phyloP scores from a whole-genome alignment of 2,113 vertebrate genomes.

The Empidonax traillii region DNA sequence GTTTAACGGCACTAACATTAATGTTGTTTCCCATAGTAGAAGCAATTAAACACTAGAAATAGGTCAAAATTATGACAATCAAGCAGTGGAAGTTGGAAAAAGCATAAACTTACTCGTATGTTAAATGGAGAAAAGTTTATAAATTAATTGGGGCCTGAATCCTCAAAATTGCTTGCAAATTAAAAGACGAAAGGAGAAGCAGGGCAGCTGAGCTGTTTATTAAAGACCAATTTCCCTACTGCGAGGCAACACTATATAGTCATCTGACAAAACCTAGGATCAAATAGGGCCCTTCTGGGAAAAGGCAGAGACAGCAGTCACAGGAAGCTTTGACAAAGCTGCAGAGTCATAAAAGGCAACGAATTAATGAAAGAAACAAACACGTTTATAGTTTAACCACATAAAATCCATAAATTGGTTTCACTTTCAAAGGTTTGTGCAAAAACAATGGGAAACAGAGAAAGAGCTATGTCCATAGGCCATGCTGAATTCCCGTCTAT shows the following conservation, averaged over 20 bases:
- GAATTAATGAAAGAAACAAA: not conserved
- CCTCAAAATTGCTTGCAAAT: conserved; percentile 7
- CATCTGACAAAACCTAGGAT: not conserved
- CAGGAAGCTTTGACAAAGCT: not conserved
- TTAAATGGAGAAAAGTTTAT: not conserved
- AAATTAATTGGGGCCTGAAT: not conserved
- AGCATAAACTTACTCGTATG: not conserved
- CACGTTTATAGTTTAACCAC: not conserved
- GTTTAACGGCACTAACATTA: not conserved
- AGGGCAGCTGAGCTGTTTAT: not conserved
- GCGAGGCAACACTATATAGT: not conserved
- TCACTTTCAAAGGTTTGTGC: not conserved
- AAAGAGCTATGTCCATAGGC: not conserved
- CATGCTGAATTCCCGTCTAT: not conserved
- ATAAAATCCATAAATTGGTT: not conserved
- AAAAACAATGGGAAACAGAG: not conserved
- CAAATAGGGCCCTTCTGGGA: not conserved
- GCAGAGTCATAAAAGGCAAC: not conserved
- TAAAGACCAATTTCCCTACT: not conserved
- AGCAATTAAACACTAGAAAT: not conserved
- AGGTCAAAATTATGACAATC: not conserved
- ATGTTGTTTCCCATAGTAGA: not conserved
- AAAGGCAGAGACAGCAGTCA: not conserved
- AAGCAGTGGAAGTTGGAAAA: not conserved
- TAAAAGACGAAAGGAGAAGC: not conserved